These are phyloP conservation scores for Zoanthus sansibaricus DNA, from an alignment of 92 coral and sea anemone species.

Conservation along the genomic window DNA sequence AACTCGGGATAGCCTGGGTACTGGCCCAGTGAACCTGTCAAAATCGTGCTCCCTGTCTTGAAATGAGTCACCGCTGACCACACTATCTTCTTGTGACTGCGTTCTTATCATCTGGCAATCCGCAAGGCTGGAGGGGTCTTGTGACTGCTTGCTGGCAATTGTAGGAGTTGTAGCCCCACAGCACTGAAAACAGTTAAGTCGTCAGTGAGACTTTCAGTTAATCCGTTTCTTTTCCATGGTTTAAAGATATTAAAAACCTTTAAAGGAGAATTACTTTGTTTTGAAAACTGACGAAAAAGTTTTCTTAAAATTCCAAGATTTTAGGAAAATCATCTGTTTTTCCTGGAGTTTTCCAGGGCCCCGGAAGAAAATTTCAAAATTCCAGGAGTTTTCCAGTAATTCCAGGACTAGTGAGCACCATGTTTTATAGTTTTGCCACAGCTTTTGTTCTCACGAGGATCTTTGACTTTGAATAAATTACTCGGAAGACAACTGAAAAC, in stretches of 20 bases:
- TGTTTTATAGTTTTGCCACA: no score
- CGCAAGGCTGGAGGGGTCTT: constrained; percentile 53
- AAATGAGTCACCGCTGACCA: constrained; percentile 89
- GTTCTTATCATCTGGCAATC: constrained; percentile 80
- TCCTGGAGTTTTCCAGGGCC: no score
- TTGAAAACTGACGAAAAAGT: no score
- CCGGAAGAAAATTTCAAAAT: no score
- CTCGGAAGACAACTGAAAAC: constrained; percentile 4
- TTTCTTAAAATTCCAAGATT: no score
- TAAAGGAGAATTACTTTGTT: no score
- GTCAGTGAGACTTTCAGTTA: background rate
- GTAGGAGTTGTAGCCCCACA: constrained; percentile 42
- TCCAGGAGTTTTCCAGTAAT: no score
- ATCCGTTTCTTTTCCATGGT: background rate
- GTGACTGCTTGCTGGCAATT: constrained; percentile 19
- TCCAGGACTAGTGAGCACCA: no score
- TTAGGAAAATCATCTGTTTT: no score
- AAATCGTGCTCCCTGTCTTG: constrained; percentile 88
- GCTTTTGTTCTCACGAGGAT: no score
- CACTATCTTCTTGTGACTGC: constrained; percentile 90
- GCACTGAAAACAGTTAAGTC: constrained; percentile 18
- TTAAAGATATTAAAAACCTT: no score
- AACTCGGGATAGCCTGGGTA: constrained; percentile 64
- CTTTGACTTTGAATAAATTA: no score
- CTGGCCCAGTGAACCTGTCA: constrained; percentile 65